Base-by-base conservation (phyloP, 1,140 invertebrate species). In the Meloidogyne floridensis region DNA sequence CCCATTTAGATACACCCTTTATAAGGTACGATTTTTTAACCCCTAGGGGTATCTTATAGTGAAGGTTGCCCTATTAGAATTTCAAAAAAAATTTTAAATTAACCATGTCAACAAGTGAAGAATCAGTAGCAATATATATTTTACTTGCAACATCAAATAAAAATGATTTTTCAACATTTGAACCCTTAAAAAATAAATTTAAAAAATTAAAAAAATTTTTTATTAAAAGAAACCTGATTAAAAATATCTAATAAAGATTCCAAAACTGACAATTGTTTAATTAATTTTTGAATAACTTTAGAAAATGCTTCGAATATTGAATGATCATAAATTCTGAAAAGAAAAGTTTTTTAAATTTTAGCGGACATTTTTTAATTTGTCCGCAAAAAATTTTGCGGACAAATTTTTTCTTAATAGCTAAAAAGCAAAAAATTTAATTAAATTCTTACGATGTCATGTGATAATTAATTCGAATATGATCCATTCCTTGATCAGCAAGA, bases 271-370 rank as follows among this genome's bases (percentile, higher is more conserved):
- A 99, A 92, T 90, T 99, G 96, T 73, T 96, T 96, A 89, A 99
- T 98, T 81, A 99, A 91, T 91, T 99, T 99, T 90, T 99, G 98
- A 74, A 99, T 96, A 85, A 99, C 97, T 94, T 99, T 99, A 86
- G 96, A 98, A 91, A 99, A 99, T 15, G 97, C 97, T 92, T 99
- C 98, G 92, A 99, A 99, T 91, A 99, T 99, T 81, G 97, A 98
- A 90, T 99, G 97, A 92, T 99, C 98, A 91, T 99, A 99, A 85
- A 99, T 99, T 81, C 96, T 98, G 13, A 47, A 69, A 81, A 42
- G n/a, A 75, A 77, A 78, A 51, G 20, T 20, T 47, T 47, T 47
- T 47, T 47, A 47, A 47, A n/a, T 97, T 99, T 53, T 98, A 91
- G 91, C 98, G 96, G 92, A 98, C 98, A 89, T 32, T 32, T 32